Evolutionary conservation across 1,140 invertebrate genomes (phyloP), one percentile per base, ranked within the genome.

Genomic region (Drosophila orosa): DNA sequence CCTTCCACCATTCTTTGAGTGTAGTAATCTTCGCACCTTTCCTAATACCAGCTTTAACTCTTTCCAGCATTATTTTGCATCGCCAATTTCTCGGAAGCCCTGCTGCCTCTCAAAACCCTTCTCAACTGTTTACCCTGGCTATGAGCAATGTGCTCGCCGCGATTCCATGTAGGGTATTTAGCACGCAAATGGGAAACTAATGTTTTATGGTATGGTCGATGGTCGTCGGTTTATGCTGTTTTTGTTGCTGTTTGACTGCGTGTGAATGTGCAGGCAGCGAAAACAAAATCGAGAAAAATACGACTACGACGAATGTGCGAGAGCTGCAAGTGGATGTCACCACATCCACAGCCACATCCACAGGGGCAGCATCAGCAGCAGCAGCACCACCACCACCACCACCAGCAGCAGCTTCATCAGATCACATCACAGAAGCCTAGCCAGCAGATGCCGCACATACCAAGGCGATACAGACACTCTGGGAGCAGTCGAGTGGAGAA

Each of bases 171-270:
- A 86, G 82, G 83, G 82, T 87, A 87, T 82, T 86, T 87, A 86
- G 83, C 83, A 86, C 83, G 83, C 83, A 86, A 86, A 86, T 86
- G 83, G 84, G 79, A 86, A 86, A 89, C 83, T 86, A 86, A 86
- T 86, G 83, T 83, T 86, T 86, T 86, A 86, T 86, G 84, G 83
- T 82, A 78, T 68, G 77, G 52, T 63, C 69, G 80, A 82, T 82
- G 79, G 66, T 71, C 40, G 67, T 22, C 56, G 48, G 73, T 76
- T 56, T 78, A 59, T 74, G 52, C 52, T 58, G 73, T 66, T 44
- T 48, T 66, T 74, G 47, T 81, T 73, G 58, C 59, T 48, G 44
- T 75, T 79, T 50, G 65, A 78, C 65, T 85, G 81, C 81, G 82
- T 85, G 82, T 87, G 82, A 86, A 86, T 87, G 82, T 72, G 82